Base-by-base conservation (phyloP, 2,888 invertebrate species). In the Lasioglossum zephyrum region DNA sequence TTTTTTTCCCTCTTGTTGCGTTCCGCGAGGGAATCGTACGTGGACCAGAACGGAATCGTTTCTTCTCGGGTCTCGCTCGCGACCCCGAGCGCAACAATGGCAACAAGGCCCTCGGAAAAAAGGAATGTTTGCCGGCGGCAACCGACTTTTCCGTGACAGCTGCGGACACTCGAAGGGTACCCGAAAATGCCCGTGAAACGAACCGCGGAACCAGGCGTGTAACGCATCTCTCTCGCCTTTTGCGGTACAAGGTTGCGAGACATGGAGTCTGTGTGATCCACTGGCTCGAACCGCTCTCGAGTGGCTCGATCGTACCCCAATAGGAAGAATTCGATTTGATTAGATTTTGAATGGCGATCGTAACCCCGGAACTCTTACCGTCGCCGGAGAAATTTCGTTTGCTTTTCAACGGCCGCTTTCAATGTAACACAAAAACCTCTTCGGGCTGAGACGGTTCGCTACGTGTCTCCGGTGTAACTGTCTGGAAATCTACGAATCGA, bases 131-230 rank as follows among this genome's bases (percentile, higher is more conserved):
- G 89, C 80, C 75, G 84, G 79, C 73, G 77, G 57, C 82, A 90
- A 88, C 88, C 85, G 84, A 91, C 88, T 91, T 91, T 90, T 86
- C 83, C 79, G 63, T 78, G 87, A 87, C 91, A 89, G 89, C 89
- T 90, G 91, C 84, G 81, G 89, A 88, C 88, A 82, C 83, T 83
- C 87, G 77, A 87, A 77, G 79, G 83, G 75, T 73, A 70, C 73
- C 76, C 18, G 70, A 49, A 79, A 74, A 79, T 36, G 57, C 39
- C 77, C 75, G 83, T 78, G 83, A 69, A 82, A 87, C 77, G 79
- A 83, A 76, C 81, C 82, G 53, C 75, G 86, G 87, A 66, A 78
- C 49, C 66, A 53, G 77, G 66, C 75, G 82, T 76, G 86, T 79
- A 69, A 73, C 66, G 66, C 66, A 86, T 41, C 31, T 69, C 63